A percentile compares a stretch with the other conserved stretches of the same genome.
These are phyloP conservation scores for Athetis lepigone DNA, from an alignment of 2,888 invertebrate genomes.

Conservation along the genomic window DNA sequence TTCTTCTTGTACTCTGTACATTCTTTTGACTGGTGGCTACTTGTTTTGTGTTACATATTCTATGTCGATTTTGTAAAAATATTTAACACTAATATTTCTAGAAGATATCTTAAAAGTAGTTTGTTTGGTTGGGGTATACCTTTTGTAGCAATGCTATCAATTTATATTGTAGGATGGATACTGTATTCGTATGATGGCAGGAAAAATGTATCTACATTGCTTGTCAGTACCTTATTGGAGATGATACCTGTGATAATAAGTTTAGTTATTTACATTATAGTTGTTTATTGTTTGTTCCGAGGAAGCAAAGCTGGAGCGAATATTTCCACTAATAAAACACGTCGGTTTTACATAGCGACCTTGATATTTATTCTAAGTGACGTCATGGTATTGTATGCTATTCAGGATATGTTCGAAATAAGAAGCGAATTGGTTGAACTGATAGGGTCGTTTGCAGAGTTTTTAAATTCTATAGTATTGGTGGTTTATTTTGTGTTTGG, in stretches of 20 bases:
- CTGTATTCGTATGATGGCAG: background rate
- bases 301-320: background rate
- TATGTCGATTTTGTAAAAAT: constrained; percentile 21
- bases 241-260: background rate
- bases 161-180: background rate
- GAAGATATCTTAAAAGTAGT: background rate
- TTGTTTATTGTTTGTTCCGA: background rate
- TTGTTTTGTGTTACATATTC: constrained; percentile 10
- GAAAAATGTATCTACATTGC: background rate
- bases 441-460: background rate
- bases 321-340: background rate
- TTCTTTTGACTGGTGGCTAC: constrained; percentile 8
- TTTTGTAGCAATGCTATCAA: background rate
- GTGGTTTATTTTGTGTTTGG: background rate
- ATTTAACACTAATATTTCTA: constrained; percentile 1
- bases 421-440: background rate
- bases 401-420: background rate
- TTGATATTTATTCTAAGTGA: background rate
- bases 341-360: background rate
- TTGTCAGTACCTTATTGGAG: background rate
- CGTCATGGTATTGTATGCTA: background rate
- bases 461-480: background rate
- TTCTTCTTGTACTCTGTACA: background rate
- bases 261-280: background rate
- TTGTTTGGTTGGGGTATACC: background rate